Evolutionary conservation across 2,888 invertebrate genomes (phyloP), one percentile per base, ranked within the genome.

Genomic region (Disparrhopalites patrizii): DNA sequence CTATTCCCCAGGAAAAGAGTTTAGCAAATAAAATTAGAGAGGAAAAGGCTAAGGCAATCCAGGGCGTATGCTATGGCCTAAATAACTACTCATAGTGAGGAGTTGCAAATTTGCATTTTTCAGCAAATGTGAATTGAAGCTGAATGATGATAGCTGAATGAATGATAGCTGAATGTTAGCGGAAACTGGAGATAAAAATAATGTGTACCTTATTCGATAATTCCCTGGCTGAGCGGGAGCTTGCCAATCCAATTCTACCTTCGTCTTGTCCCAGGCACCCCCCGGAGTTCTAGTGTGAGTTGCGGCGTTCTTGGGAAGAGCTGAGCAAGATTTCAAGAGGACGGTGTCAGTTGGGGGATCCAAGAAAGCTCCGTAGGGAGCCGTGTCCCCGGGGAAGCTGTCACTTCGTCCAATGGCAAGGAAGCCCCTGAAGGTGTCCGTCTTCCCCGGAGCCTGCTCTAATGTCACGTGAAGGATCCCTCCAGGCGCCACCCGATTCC

Each of bases 361-460:
- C 18, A 18, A 23, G 5, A 51, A 52, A 30, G 27, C 27, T 18
- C 62, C 62, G 5, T 23, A 15, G 13, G 52, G 30, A 28, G 23
- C n/a, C 5, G 52, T 5, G 15, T 25, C n/a, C 25, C 8, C 38
- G 13, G 13, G 4, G 7, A 28, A 20, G 3, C 25, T 52, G 4
- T 7, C 8, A 10, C 5, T 20, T 38, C 50, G 20, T 18, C 27
- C 52, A 18, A 51, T 8, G 20, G 36, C 52, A 8, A 87, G 80
- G 73, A 87, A 85, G 1, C 88, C 88, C 69, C 83, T 82, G 70
- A 87, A 85, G 4, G 43, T 5, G n/a, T 20, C 43, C 0, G 82
- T 81, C 0, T 82, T 81, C 0, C 82, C 83, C 0, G 82, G 80
- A 0, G 82, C 81, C n/a, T 84, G 84, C 0, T 82, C 82, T 0